These are phyloP conservation scores for Conger conger DNA, from an alignment of 2,113 vertebrate species.

Conservation along the genomic window DNA sequence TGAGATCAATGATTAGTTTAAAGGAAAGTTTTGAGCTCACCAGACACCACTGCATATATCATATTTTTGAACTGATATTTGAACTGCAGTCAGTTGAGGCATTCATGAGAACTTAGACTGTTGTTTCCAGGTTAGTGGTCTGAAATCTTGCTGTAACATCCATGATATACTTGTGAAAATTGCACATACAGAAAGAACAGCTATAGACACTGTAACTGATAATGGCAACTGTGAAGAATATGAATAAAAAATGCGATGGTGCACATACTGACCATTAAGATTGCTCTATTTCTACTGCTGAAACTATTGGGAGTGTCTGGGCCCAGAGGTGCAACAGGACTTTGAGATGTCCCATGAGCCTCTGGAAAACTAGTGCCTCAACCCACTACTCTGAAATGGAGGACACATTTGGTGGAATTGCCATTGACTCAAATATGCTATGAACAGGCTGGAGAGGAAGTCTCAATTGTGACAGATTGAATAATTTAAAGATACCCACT, in stretches of 20 bases:
- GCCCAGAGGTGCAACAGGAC: neutral
- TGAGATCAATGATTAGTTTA: too few relatives aligned
- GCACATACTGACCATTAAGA: neutral
- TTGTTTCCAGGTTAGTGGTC: neutral
- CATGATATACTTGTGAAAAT: neutral
- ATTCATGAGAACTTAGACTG: neutral
- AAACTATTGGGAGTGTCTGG: neutral
- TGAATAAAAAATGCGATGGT: neutral
- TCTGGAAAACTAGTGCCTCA: neutral
- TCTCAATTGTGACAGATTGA: neutral
- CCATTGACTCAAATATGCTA: neutral
- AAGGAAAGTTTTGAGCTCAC: too few relatives aligned
- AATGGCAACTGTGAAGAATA: neutral
- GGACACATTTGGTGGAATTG: neutral
- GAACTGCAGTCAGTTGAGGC: neutral
- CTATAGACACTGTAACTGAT: neutral
- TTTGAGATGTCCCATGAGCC: neutral
- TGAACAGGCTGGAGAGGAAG: neutral
- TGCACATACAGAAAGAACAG: neutral
- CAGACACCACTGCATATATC: too few relatives aligned
- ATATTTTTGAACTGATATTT: too few relatives aligned
- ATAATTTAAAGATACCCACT: constrained; percentile 4
- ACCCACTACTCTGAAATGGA: neutral
- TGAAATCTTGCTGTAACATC: neutral
- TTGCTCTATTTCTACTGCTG: neutral